Conservation (phyloP, 2,113 vertebrate genomes). For the Bufo bufo region DNA sequence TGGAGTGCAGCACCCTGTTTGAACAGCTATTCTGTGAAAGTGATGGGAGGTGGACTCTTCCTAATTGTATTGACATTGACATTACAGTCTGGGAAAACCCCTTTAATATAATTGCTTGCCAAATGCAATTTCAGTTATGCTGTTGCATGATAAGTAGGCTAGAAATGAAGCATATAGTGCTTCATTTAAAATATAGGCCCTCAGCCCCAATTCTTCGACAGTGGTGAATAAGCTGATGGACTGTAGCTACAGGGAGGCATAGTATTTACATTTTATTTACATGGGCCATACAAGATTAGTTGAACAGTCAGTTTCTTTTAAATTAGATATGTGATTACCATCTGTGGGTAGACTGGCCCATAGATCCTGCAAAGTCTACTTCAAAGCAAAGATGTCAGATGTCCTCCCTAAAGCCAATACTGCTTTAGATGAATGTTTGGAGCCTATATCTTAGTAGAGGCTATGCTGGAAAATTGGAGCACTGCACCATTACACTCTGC, state of each 20-base stretch:
- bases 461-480: neutral
- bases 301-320: neutral
- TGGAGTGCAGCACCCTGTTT: no score
- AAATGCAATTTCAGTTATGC: neutral
- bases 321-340: no score
- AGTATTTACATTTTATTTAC: neutral
- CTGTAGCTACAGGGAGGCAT: neutral
- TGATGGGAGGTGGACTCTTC: no score
- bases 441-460: neutral
- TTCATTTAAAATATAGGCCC: neutral
- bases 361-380: neutral
- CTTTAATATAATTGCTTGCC: no score
- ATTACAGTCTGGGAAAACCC: no score
- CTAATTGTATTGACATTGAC: no score
- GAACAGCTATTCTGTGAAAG: no score
- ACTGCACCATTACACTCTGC: neutral
- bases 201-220: neutral
- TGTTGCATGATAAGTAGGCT: neutral
- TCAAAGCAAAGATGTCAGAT: neutral
- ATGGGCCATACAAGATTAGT: neutral
- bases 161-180: neutral
- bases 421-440: neutral
- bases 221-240: neutral
- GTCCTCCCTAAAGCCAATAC: neutral
- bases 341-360: neutral